These are phyloP conservation scores for Muscicapa adusta DNA, from an alignment of 2,113 vertebrate species.

Conservation along the genomic window DNA sequence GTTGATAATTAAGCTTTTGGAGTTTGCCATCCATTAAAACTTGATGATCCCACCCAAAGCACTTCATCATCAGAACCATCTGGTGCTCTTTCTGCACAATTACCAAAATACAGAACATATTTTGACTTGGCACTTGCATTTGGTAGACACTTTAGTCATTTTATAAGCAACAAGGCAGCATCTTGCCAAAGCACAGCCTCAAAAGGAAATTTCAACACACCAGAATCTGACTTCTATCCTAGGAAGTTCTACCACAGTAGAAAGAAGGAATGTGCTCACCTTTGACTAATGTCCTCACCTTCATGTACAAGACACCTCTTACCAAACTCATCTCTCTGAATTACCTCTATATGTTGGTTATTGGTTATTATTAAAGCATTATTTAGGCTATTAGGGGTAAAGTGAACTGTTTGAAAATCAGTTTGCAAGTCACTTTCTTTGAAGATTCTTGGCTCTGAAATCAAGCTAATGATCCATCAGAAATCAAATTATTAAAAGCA, in stretches of 20 bases:
- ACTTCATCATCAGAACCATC: constrained; percentile 66
- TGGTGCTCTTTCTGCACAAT: constrained; percentile 68
- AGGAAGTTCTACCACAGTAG: neutral
- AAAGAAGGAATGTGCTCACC: neutral
- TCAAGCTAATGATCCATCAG: neutral
- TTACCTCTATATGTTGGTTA: neutral
- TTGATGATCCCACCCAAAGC: constrained; percentile 52
- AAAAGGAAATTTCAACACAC: constrained; percentile 46
- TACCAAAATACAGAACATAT: constrained; percentile 67
- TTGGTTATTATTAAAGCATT: neutral
- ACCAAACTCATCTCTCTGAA: neutral
- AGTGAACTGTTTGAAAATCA: neutral
- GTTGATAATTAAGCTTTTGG: constrained; percentile 38
- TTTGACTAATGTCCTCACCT: constrained; percentile 6
- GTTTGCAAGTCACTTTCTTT: neutral
- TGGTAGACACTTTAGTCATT: constrained; percentile 58
- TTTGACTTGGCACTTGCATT: constrained; percentile 69
- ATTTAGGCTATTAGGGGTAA: neutral
- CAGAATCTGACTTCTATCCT: constrained; percentile 10
- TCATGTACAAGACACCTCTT: neutral
- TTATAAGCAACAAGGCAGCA: constrained; percentile 52
- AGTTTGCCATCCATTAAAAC: constrained; percentile 60
- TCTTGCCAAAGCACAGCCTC: constrained; percentile 30
- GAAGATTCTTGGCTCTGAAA: neutral
- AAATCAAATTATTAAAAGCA: constrained; percentile 16